Evolutionary conservation across 2,888 invertebrate genomes (phyloP), one percentile per base, ranked within the genome.

Genomic region (Dolomedes plantarius): DNA sequence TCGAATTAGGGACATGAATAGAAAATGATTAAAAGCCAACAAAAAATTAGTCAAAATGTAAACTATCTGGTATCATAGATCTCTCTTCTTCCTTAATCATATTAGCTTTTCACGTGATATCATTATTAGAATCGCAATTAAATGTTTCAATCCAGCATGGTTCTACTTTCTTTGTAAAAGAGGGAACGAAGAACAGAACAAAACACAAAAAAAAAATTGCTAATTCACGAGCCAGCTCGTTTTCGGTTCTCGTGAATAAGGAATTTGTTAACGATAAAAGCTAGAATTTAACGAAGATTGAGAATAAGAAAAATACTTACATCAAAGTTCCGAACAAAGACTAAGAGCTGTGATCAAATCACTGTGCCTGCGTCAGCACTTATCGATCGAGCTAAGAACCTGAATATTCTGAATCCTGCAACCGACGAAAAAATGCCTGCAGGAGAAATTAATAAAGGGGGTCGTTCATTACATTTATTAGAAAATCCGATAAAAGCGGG

Each of bases 311-410:
- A 46, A 46, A 46, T 46, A 46, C 11, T 46, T 16, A 46, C 46
- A 46, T 46, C 46, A 46, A 46, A 46, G 46, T 46, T 46, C 36
- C 36, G 36, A 36, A 46, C 46, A 46, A 46, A 46, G 36, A 46
- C 46, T 2, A 6, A 46, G 46, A 46, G 11, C n/a, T 11, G 6
- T 11, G 36, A 36, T 36, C 36, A 36, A 36, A 46, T 46, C 46
- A 46, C 36, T 16, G 46, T 11, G 16, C 46, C 16, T 46, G 16
- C 46, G 46, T 46, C 46, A n/a, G 36, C 46, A 2, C 36, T n/a
- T 46, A 46, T 46, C 6, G 6, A 46, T 46, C 11, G 6, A 11
- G 11, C 7, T 11, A 46, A 46, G 2, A 16, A 5, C 2, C 16
- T n/a, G 9, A 46, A n/a, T 46, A 46, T 16, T 46, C 46, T n/a